Conservation (phyloP, 2,888 invertebrate genomes). For the Drosophila nr. perissopoda region DNA sequence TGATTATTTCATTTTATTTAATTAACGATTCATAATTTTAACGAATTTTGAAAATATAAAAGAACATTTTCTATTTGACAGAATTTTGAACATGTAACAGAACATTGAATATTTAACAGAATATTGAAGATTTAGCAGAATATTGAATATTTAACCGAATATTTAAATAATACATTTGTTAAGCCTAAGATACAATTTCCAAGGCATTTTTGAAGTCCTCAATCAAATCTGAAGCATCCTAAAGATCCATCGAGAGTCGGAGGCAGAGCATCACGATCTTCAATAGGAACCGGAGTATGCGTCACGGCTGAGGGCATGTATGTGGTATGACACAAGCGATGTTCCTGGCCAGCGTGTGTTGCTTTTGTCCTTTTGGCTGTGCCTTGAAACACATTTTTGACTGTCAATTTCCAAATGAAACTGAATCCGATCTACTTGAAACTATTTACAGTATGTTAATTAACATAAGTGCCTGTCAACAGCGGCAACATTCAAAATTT, state of each 20-base stretch:
- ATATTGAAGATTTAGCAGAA: neutral
- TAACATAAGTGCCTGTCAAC: neutral
- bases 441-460: conserved; percentile 3
- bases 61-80: neutral
- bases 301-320: conserved; percentile 99
- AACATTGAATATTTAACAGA: neutral
- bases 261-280: conserved; percentile 92
- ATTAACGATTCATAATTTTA: neutral
- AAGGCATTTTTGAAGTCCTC: conserved; percentile 94
- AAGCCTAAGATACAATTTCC: conserved; percentile 83
- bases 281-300: conserved; percentile 94
- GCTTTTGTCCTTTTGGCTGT: conserved; percentile 91
- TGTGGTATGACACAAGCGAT: conserved; percentile 95
- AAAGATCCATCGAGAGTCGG: conserved; percentile 95
- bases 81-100: neutral
- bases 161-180: conserved; percentile 5
- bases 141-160: neutral
- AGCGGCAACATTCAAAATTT: neutral
- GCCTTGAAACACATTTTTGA: conserved; percentile 85
- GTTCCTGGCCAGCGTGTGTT: conserved; percentile 95
- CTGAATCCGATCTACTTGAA: neutral
- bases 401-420: neutral
- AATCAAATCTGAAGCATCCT: conserved; percentile 93
- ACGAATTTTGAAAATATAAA: neutral
- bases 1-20: neutral